phyloP scores from a whole-genome alignment of 2,888 invertebrate species.

The Nebria salina region DNA sequence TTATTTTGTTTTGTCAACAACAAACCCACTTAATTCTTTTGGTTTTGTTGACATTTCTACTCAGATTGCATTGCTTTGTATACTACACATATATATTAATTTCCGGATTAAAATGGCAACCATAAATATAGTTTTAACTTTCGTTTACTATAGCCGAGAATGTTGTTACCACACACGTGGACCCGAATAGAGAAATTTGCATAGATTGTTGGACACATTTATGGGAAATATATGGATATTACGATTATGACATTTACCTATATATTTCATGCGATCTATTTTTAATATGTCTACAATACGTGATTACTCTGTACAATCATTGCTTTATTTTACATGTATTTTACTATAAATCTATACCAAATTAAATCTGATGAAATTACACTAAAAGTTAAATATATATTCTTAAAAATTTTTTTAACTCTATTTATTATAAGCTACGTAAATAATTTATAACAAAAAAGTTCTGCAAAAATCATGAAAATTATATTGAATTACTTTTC shows the following conservation, averaged over 20 bases:
- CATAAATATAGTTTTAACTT: constrained; percentile 38
- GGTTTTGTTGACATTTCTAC: constrained; percentile 12
- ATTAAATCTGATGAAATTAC: too few relatives aligned
- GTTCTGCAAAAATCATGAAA: too few relatives aligned
- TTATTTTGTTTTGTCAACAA: constrained; percentile 2
- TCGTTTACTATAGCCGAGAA: constrained; percentile 28
- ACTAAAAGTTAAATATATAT: too few relatives aligned
- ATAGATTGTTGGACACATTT: background rate
- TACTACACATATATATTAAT: constrained; percentile 8
- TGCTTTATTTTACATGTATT: too few relatives aligned
- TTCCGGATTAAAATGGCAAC: constrained; percentile 28
- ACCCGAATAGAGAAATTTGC: background rate
- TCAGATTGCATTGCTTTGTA: background rate
- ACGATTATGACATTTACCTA: background rate
- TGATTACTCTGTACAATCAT: too few relatives aligned
- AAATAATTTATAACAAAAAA: too few relatives aligned
- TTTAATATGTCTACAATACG: background rate
- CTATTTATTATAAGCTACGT: too few relatives aligned
- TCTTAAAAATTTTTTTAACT: too few relatives aligned
- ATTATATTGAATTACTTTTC: too few relatives aligned
- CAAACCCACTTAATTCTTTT: constrained; percentile 2
- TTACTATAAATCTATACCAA: too few relatives aligned
- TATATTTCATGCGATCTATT: background rate
- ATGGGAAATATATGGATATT: background rate
- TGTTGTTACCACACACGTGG: constrained; percentile 10